These are phyloP conservation scores for Narcine bancroftii DNA, from an alignment of 2,113 vertebrate genomes.

Conservation along the genomic window DNA sequence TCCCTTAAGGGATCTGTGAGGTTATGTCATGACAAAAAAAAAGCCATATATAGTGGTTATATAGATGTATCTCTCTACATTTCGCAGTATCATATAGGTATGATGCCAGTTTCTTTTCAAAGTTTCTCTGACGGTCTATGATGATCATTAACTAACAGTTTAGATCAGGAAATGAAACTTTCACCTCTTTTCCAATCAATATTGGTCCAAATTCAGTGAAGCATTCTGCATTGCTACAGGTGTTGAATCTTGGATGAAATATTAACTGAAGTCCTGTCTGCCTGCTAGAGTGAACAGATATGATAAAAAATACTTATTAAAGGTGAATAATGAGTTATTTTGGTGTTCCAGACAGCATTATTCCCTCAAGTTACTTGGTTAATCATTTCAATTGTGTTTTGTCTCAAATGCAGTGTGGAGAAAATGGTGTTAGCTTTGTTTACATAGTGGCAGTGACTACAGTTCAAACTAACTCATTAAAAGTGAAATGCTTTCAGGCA, in stretches of 20 bases:
- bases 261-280: background rate
- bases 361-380: background rate
- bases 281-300: background rate
- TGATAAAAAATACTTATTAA: background rate
- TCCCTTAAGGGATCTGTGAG: too few relatives aligned
- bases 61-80: too few relatives aligned
- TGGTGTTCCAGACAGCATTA: background rate
- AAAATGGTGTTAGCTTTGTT: background rate
- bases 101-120: background rate
- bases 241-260: background rate
- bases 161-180: background rate
- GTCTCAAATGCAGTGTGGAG: background rate
- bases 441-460: background rate
- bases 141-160: background rate
- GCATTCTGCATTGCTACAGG: background rate
- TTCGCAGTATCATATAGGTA: background rate
- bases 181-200: background rate
- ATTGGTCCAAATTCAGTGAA: background rate
- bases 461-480: background rate
- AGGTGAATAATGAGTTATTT: background rate
- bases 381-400: background rate
- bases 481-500: background rate
- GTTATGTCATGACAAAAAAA: too few relatives aligned
- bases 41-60: too few relatives aligned
- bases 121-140: background rate